Conservation (phyloP, 2,113 vertebrate genomes). For the Bostrychus sinensis region DNA sequence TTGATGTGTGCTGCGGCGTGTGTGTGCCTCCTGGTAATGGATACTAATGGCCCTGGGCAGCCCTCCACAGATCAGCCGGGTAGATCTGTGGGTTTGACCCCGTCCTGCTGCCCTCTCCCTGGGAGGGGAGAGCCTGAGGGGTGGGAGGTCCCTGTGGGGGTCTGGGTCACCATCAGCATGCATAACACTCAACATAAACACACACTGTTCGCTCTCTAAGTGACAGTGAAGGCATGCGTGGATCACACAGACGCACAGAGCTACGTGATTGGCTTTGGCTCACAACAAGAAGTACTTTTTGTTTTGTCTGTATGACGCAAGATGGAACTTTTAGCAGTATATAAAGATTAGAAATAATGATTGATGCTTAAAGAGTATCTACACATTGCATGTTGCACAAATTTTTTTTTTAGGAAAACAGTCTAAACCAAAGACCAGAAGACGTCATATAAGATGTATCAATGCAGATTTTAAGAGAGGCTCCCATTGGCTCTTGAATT, state of each 20-base stretch:
- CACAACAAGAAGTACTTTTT: too few species aligned
- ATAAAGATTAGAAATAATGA: too few species aligned
- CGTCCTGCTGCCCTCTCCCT: slow-evolving; percentile 62
- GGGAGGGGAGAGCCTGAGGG: slow-evolving; percentile 48
- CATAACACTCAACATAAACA: slow-evolving; percentile 67
- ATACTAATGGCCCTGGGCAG: slow-evolving; percentile 74
- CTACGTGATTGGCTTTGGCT: neutral
- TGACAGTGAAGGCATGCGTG: slow-evolving; percentile 22
- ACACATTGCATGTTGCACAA: too few species aligned
- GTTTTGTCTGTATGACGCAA: too few species aligned
- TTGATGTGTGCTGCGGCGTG: slow-evolving; percentile 12
- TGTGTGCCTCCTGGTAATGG: slow-evolving; percentile 65
- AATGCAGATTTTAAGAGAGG: too few species aligned
- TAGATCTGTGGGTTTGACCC: slow-evolving; percentile 67
- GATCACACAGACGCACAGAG: slow-evolving; percentile 5
- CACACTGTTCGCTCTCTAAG: slow-evolving; percentile 42
- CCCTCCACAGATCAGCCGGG: slow-evolving; percentile 61
- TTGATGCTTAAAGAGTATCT: too few species aligned
- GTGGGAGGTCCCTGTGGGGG: slow-evolving; percentile 49
- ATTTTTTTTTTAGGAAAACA: too few species aligned
- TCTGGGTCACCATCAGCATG: slow-evolving; percentile 71
- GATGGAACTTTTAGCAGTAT: too few species aligned
- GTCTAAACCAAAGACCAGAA: too few species aligned
- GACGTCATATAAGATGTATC: too few species aligned
- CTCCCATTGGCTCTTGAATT: too few species aligned